Evolutionary conservation across 2,888 invertebrate genomes (phyloP).

Genomic region (Adineta ricciae): DNA sequence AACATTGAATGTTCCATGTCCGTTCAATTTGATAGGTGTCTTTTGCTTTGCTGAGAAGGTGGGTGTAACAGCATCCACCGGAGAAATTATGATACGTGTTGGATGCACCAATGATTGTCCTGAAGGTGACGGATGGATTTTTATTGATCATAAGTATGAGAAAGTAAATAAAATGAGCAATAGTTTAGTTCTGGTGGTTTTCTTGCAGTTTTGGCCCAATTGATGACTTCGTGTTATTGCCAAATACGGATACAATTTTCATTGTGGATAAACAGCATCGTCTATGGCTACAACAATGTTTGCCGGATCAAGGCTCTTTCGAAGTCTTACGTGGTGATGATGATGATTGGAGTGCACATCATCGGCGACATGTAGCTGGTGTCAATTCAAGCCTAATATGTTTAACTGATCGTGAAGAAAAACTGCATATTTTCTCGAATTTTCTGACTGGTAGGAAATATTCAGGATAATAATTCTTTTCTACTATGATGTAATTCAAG

Average conservation of each 20-base stretch:
- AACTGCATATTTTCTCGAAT: not conserved
- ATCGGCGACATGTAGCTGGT: not conserved
- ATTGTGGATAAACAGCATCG: not conserved
- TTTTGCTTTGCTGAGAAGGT: not conserved
- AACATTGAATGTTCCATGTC: not conserved
- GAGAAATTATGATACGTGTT: not conserved
- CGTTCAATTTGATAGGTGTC: not conserved
- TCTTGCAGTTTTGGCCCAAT: not conserved
- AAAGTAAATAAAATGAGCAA: not conserved
- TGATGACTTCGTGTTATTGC: not conserved
- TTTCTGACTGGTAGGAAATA: not conserved
- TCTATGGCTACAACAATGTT: not conserved
- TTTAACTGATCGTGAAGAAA: not conserved
- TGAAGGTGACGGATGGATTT: conserved; percentile 19
- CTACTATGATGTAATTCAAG: too few relatives aligned
- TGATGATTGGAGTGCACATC: not conserved
- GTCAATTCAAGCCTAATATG: not conserved
- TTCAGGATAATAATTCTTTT: too few relatives aligned
- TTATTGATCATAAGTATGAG: not conserved
- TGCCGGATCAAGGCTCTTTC: not conserved
- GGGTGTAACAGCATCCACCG: not conserved
- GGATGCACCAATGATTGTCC: conserved; percentile 14
- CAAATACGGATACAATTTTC: not conserved
- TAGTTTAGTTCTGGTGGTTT: not conserved
- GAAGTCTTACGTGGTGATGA: not conserved